Conservation (phyloP, 1,140 invertebrate species). For the Trichoplusia ni region DNA sequence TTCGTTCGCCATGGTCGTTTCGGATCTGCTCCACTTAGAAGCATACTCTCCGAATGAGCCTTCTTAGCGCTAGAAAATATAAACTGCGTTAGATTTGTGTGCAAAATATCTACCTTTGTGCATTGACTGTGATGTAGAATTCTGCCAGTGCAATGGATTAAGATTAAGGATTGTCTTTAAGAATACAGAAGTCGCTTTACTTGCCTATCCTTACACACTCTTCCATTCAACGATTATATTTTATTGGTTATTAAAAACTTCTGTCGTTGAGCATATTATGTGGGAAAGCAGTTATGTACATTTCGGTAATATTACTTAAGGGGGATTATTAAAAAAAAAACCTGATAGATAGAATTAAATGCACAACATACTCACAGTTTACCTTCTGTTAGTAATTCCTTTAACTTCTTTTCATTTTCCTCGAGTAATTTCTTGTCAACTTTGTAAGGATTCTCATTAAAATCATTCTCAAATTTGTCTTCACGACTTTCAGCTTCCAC, state of each 20-base stretch:
- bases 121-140: no score
- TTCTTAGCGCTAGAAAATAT: conserved; percentile 48
- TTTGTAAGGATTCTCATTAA: conserved; percentile 61
- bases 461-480: conserved; percentile 19
- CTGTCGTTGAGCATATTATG: no score
- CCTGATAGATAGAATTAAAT: background rate
- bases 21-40: conserved; percentile 40
- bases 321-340: no score
- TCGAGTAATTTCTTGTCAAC: conserved; percentile 53
- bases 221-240: background rate
- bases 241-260: no score
- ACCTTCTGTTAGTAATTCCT: conserved; percentile 46
- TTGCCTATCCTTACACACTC: no score
- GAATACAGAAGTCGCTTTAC: no score
- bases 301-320: no score
- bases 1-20: conserved; percentile 69
- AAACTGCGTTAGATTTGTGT: no score
- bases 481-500: conserved; percentile 40
- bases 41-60: conserved; percentile 18
- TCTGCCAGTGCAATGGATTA: no score
- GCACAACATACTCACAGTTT: conserved; percentile 44
- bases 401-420: conserved; percentile 62
- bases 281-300: no score
- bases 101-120: no score
- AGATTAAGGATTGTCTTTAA: no score